Evolutionary conservation across 2,888 invertebrate species (phyloP), one percentile per base, ranked within the genome.

Genomic region (Parapristionchus giblindavisi): DNA sequence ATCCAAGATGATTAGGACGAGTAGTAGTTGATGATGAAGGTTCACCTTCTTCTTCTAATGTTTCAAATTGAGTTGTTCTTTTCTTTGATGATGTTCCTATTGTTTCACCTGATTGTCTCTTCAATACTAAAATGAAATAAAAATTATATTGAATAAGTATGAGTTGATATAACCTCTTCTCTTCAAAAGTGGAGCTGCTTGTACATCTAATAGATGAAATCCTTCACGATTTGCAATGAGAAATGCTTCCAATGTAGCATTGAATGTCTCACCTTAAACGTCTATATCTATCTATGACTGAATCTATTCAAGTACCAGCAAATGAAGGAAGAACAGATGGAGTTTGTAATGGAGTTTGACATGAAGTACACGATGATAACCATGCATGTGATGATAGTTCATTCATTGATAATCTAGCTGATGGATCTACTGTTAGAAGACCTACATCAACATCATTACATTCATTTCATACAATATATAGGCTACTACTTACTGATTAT

Each of bases 341-440:
- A 5, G 88, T 88, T 63, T 82, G 84, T 17, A 90, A 86, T 87
- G 87, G 78, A 77, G 87, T 80, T 75, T 84, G 81, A 54, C 84
- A 74, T 5, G 79, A 77, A 43, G 87, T 86, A 21, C 89, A 90
- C 51, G 89, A 87, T 17, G 78, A 78, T 60, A 93, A 89, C 93
- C 94, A 94, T 36, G 91, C 89, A 87, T 93, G 92, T n/a, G 89
- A 89, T 17, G 74, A 77, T 75, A 95, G 90, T 77, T 92, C 92
- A 32, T 89, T 87, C 89, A 93, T 92, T 4, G 92, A 91, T 78
- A 94, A 89, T 68, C 95, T 91, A 76, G 92, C 90, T 58, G 90
- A 90, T 0, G 94, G 93, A 85, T 95, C 93, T 6, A 94, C 93
- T 0, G 93, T 93, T 68, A 96, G 89, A 75, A 96, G 90, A 0